Evolutionary conservation across 2,888 invertebrate genomes (phyloP), one percentile per base, ranked within the genome.

Genomic region (Nezara viridula): DNA sequence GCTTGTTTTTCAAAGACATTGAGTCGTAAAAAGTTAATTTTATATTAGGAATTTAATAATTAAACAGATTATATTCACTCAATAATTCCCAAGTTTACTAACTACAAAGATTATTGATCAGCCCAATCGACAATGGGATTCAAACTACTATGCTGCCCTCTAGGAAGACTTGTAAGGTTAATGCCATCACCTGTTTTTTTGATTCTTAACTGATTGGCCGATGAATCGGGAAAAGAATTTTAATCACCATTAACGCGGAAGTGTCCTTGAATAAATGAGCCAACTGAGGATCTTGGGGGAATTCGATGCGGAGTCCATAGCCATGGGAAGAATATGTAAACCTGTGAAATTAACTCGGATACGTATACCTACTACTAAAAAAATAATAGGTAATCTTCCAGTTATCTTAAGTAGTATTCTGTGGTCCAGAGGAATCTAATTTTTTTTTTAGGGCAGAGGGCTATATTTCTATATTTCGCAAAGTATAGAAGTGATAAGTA

Each of bases 131-230:
- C 55, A n/a, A n/a, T 55, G 12, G 55, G n/a, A 19, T 50, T 50
- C 9, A 21, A n/a, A n/a, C n/a, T 5, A n/a, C 55, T 55, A 60
- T 32, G 27, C 55, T n/a, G n/a, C 55, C n/a, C 1, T 10, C 10
- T 60, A 60, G 55, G 60, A 60, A 60, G 60, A 16, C 27, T 5
- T 1, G 14, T 14, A 32, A 60, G 27, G 27, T 60, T 60, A 60
- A 60, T 12, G 10, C 55, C 55, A 55, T 60, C 27, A 16, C 27
- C n/a, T n/a, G 60, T 60, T 0, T 27, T 60, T 16, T 60, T 32
- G 60, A 60, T 60, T 60, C 60, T 60, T 60, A 60, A 60, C 60
- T 60, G 60, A 60, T 60, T 60, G 60, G 60, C 60, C 5, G 60
- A 32, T 12, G 60, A 32, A 27, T 60, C 60, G 14, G 60, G 60